Base-by-base conservation (phyloP, 2,113 vertebrate genomes). In the Anarhynchus alexandrinus region DNA sequence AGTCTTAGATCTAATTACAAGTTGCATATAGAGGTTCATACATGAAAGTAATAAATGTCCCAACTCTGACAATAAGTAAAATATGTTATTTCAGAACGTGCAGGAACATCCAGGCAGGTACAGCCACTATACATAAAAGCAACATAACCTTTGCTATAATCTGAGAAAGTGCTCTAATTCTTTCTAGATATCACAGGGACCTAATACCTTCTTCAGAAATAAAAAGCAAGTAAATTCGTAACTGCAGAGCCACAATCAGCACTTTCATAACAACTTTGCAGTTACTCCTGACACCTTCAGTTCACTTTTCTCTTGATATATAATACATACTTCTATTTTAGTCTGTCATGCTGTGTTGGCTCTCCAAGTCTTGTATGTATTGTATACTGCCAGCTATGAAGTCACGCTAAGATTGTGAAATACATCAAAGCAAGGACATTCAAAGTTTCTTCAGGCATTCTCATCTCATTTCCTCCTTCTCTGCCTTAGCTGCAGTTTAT, bases 341-440 rank as follows among this genome's bases (percentile, higher is more conserved):
- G 86, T 43, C 43, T 96, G 73, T 93, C 91, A 90, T 42, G 88
- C 90, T 72, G 43, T 21, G 57, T 77, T 92, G 57, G 32, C 27
- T 93, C 18, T 69, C 36, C 2, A 1, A 69, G 26, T 42, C 73
- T 38, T 57, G 9, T 61, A 82, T 49, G 43, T 54, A 32, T 58
- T 29, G 59, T 30, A 90, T 42, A 88, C 40, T 90, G 88, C 91
- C 72, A 96, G 93, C 85, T 96, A 96, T 95, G 95, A 97, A 96
- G 83, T 92, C 90, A 93, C 55, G 70, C 71, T 94, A 95, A 78
- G 27, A 84, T 82, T 96, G 73, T 62, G 70, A 96, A 94, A 94
- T 71, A 80, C 62, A 95, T 96, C 93, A 96, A 96, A 97, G 95
- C 67, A 81, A 94, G 64, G 76, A 65, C 76, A 76, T 76, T 76